A percentile compares a stretch with the other conserved stretches of the same genome.
These are phyloP conservation scores for Eupithecia subumbrata DNA, from an alignment of 2,888 invertebrate genomes.

Conservation along the genomic window DNA sequence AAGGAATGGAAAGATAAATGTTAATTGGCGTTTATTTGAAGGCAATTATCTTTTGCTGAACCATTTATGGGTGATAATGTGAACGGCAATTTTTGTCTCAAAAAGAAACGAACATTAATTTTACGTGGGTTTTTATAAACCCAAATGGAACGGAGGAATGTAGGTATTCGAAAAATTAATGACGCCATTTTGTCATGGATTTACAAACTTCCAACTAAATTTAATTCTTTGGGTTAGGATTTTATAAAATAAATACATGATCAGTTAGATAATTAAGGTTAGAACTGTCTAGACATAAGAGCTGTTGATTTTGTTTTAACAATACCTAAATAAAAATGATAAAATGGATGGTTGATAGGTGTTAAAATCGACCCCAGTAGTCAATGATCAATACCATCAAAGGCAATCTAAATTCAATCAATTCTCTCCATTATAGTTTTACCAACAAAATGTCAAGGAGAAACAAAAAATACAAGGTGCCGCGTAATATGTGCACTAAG, in stretches of 20 bases:
- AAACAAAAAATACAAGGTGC: slow-evolving; percentile 17
- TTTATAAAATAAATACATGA: no score
- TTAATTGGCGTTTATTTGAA: slow-evolving; percentile 11
- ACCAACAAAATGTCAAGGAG: slow-evolving; percentile 17
- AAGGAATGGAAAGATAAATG: slow-evolving; percentile 5
- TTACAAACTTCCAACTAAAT: neutral
- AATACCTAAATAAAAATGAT: no score
- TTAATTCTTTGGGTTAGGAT: neutral
- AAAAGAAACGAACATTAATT: neutral
- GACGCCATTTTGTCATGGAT: neutral
- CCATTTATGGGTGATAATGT: neutral
- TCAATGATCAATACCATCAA: neutral
- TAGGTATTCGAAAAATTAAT: neutral
- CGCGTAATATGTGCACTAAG: neutral
- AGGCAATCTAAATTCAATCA: neutral
- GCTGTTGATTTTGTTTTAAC: no score
- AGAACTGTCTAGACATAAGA: no score
- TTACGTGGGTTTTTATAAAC: neutral
- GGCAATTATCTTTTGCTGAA: neutral
- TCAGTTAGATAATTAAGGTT: no score
- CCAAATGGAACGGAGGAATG: neutral
- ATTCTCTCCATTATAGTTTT: neutral
- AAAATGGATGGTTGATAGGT: no score
- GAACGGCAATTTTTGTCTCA: neutral
- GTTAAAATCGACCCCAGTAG: neutral